phyloP scores from a whole-genome alignment of 2,113 vertebrate species.

The Semnornis frantzii region DNA sequence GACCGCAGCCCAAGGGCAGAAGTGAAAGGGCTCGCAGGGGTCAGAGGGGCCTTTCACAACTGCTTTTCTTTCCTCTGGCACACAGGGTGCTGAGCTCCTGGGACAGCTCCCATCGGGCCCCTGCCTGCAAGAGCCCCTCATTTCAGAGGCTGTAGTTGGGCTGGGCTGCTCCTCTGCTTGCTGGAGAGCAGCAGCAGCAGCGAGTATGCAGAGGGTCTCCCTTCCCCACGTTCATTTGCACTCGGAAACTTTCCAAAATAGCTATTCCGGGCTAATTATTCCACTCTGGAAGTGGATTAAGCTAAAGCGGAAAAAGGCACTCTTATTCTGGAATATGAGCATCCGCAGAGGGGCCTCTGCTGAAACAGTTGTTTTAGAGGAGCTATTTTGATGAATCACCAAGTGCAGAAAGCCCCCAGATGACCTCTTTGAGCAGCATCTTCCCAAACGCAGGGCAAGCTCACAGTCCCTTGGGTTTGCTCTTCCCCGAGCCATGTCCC shows the following conservation, averaged over 20 bases:
- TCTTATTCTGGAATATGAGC: slow-evolving; percentile 64
- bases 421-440: background rate
- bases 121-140: background rate
- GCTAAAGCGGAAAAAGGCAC: slow-evolving; percentile 67
- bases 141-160: background rate
- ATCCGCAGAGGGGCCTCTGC: slow-evolving; percentile 54
- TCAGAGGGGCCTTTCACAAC: background rate
- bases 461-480: background rate
- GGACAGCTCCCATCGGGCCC: background rate
- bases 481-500: background rate
- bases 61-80: background rate
- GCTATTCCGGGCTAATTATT: slow-evolving; percentile 60
- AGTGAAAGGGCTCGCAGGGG: background rate
- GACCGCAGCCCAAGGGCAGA: background rate
- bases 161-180: background rate
- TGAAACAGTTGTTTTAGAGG: slow-evolving; percentile 1
- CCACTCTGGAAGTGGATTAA: slow-evolving; percentile 63
- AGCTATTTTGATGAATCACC: slow-evolving; percentile 35
- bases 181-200: slow-evolving; percentile 4
- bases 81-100: background rate
- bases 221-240: background rate
- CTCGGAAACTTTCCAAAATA: slow-evolving; percentile 57
- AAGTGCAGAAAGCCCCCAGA: slow-evolving; percentile 6
- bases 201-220: background rate
- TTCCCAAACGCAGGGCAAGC: background rate